These are phyloP conservation scores for Hystrix cristata DNA, from an alignment of 2,113 vertebrate genomes.

Conservation along the genomic window DNA sequence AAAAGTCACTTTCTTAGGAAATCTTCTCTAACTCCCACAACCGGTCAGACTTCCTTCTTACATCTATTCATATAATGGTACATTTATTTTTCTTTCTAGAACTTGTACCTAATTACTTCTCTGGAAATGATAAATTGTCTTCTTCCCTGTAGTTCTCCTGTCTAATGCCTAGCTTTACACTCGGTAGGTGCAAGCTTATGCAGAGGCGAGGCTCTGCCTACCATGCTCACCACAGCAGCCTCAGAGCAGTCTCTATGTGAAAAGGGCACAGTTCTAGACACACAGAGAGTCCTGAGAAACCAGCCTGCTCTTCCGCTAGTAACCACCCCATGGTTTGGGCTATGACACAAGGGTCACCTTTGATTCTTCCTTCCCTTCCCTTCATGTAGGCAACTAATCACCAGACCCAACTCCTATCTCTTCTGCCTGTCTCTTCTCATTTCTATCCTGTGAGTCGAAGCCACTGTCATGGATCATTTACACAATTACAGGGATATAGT, in stretches of 20 bases:
- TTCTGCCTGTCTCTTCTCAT: not conserved
- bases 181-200: not conserved
- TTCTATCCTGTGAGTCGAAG: not conserved
- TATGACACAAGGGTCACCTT: not conserved
- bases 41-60: not conserved
- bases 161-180: not conserved
- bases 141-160: not conserved
- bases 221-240: not conserved
- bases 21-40: not conserved
- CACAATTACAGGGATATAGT: not conserved
- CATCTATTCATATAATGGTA: not conserved
- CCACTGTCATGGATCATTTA: not conserved
- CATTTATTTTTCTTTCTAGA: not conserved
- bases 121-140: not conserved
- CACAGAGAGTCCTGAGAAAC: not conserved
- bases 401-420: not conserved
- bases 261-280: not conserved
- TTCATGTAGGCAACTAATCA: not conserved
- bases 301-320: not conserved
- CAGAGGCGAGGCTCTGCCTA: not conserved
- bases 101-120: not conserved
- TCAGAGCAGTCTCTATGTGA: not conserved
- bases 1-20: slow-evolving; percentile 3
- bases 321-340: not conserved
- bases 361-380: not conserved